Evolutionary conservation across 2,888 invertebrate genomes (phyloP), one percentile per base, ranked within the genome.

Genomic region (Heliconius hortense): DNA sequence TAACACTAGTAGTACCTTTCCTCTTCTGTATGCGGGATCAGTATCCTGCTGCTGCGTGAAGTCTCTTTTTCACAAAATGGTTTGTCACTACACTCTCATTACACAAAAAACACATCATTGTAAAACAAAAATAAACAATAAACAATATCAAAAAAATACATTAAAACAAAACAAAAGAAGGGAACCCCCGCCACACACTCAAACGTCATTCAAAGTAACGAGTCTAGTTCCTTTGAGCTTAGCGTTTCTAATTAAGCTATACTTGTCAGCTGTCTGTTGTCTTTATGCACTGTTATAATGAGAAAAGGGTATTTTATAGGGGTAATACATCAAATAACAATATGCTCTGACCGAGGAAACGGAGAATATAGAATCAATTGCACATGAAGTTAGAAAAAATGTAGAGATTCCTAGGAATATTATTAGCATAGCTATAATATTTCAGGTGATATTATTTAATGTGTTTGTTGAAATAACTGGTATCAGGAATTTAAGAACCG

Each of bases 181-280:
- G 75, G 75, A 62, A 26, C 39, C 48, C 75, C 75, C 60, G 67
- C 66, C 56, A 48, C 31, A 67, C 62, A 72, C 72, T 76, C 62
- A 66, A 35, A 53, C 39, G 66, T 48, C 67, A 67, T 59, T 72
- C 75, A 39, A 26, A 26, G 43, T 73, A 73, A 76, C 67, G 75
- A 76, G 67, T 62, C 68, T 67, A 68, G 75, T 71, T 71, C 75
- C 75, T 76, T 72, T 76, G 75, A 76, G 72, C 75, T 67, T 72
- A 72, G 60, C 62, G 35, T 31, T 64, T 35, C 71, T 76, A 76
- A 76, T 76, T 72, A 72, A 48, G 68, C 63, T 74, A 69, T 35
- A 48, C 68, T 74, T 69, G 66, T 69, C 69, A 69, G 63, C 69
- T 53, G 39, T 73, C 21, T 67, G 67, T 59, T 24, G 24, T 43